Evolutionary conservation across 1,140 invertebrate species (phyloP).

Genomic region (Drosophila punjabiensis): DNA sequence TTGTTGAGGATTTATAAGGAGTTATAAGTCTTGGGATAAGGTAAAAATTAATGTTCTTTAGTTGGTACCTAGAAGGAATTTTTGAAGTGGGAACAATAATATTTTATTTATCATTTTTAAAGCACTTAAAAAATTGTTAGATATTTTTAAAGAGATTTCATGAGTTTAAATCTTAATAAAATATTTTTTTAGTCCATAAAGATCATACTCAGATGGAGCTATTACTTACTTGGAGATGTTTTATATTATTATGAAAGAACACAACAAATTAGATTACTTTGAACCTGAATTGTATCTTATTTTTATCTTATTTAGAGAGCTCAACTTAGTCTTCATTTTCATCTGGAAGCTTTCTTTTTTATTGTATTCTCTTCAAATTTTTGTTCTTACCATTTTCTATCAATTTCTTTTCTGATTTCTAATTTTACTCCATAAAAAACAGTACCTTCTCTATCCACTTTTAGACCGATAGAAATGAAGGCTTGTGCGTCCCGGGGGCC

Average conservation of each 20-base stretch:
- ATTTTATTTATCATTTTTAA: no score
- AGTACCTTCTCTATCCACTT: not conserved
- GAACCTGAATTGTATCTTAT: no score
- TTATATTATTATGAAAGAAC: no score
- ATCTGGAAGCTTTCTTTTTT: no score
- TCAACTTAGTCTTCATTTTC: not conserved
- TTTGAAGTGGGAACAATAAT: no score
- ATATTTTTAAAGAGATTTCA: no score
- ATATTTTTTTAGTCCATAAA: no score
- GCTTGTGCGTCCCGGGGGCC: conserved; percentile 1
- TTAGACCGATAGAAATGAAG: not conserved
- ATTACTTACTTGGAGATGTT: no score
- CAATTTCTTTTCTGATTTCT: not conserved
- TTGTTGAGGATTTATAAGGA: not conserved
- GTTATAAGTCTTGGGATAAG: not conserved
- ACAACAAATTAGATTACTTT: not conserved
- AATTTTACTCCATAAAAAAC: not conserved
- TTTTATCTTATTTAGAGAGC: not conserved
- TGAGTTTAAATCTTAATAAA: not conserved
- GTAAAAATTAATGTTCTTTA: not conserved
- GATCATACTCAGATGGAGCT: no score
- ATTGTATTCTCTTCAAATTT: not conserved
- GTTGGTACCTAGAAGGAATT: no score
- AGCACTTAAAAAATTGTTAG: no score
- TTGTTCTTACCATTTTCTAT: not conserved